Evolutionary conservation across 2,113 vertebrate genomes (phyloP), one percentile per base, ranked within the genome.

Genomic region (Dipodomys merriami): DNA sequence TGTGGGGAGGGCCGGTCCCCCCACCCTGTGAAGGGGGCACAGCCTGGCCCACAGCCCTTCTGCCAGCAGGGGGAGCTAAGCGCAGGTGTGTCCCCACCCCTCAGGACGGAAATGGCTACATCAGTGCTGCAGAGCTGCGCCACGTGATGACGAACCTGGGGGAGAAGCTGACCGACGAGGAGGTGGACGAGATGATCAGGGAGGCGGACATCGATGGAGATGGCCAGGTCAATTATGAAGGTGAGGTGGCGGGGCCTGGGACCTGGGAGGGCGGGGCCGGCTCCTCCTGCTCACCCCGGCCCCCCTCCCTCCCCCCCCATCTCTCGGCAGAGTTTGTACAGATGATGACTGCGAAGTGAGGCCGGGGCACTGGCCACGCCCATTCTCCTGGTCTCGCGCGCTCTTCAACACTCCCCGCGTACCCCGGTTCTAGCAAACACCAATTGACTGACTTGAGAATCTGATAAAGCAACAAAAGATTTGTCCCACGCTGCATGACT

Each of bases 271-370:
- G 25, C 22, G 0, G 0, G n/a, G 1, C 0, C 19, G 7, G 25
- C 16, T 0, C 2, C 0, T 23, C 15, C 0, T 1, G 1, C 44
- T 27, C 4, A 1, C 72, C 6, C 53, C 10, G 15, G 67, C 7
- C 7, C 5, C 39, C 5, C 39, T 39, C 3, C 39, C 39, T 39
- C 3, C 7, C 62, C 13, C 0, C 73, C n/a, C 53, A 18, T 96
- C 53, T 10, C 88, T 85, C 87, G 88, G 1, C 98, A 99, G 99
- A 99, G 97, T 99, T 99, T 92, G 99, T 99, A 98, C 99, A 99
- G 97, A 99, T 99, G 99, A 99, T 99, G 99, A 99, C 99, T 0
- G 98, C 99, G 62, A 99, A 99, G 98, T 99, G 99, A 99, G 93
- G 76, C 88, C 88, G 33, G 95, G 96, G 96, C 96, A 98, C 98